phyloP scores from a whole-genome alignment of 2,113 vertebrate species.

The Psammodynastes pulverulentus region DNA sequence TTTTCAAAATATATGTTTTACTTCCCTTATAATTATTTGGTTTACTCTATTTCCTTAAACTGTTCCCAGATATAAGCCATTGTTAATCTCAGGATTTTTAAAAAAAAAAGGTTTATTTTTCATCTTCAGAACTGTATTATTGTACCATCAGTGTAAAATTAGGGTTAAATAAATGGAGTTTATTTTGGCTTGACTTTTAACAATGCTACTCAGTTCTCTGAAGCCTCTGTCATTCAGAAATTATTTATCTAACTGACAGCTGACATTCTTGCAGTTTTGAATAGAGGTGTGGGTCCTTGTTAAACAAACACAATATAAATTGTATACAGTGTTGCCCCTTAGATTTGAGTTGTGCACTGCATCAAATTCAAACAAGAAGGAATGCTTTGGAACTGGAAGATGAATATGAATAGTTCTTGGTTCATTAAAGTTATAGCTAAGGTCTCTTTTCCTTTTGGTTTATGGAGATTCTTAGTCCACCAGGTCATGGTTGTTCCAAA shows the following conservation, averaged over 20 bases:
- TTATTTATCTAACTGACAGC: constrained; percentile 28
- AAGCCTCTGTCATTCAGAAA: constrained; percentile 46
- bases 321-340: background rate
- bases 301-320: background rate
- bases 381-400: background rate
- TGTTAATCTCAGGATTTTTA: too few relatives aligned
- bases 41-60: constrained; percentile 68
- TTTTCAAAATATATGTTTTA: constrained; percentile 61
- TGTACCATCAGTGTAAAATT: constrained; percentile 49
- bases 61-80: constrained; percentile 71
- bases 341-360: background rate
- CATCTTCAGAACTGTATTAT: constrained; percentile 51
- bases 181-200: constrained; percentile 50
- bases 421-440: background rate
- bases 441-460: background rate
- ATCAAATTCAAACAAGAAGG: background rate
- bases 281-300: background rate
- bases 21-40: constrained; percentile 63
- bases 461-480: too few relatives aligned
- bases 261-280: constrained; percentile 43
- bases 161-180: constrained; percentile 47
- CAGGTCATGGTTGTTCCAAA: too few relatives aligned
- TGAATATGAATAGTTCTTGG: background rate
- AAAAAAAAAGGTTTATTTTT: constrained; percentile 48
- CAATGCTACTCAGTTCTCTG: constrained; percentile 47